Evolutionary conservation across 2,113 vertebrate species (phyloP).

Genomic region (Hippocampus guttulatus): DNA sequence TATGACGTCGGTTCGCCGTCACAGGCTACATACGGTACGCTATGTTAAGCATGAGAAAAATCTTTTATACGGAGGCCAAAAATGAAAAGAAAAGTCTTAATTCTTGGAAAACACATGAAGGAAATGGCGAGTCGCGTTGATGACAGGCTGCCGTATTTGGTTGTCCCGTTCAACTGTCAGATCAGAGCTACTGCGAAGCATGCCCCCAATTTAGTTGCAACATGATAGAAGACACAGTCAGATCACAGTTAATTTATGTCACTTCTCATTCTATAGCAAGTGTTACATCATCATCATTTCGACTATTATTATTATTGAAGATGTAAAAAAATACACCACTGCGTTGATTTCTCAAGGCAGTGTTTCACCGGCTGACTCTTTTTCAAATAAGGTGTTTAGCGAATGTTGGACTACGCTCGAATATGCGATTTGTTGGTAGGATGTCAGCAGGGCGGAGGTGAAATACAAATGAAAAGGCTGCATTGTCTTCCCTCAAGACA

Average conservation of each 20-base stretch:
- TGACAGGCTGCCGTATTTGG: neutral
- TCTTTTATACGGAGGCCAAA: neutral
- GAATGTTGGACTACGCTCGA: neutral
- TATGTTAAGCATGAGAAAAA: neutral
- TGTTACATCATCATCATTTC: no score
- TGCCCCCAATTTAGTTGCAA: neutral
- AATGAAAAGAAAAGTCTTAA: neutral
- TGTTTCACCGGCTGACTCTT: neutral
- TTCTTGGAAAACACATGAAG: neutral
- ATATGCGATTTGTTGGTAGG: slow-evolving; percentile 14
- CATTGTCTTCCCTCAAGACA: slow-evolving; percentile 67
- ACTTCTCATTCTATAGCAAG: no score
- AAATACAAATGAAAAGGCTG: slow-evolving; percentile 52
- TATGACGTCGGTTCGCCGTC: neutral
- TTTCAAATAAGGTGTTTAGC: neutral
- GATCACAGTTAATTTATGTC: no score
- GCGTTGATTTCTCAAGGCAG: neutral
- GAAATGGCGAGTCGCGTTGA: neutral
- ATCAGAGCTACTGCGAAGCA: neutral
- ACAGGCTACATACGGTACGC: neutral
- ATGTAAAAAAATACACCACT: neutral
- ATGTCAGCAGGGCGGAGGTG: slow-evolving; percentile 40
- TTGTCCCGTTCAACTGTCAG: neutral
- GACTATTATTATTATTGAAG: neutral
- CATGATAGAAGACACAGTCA: neutral